A percentile compares a stretch with the other conserved stretches of the same genome.
phyloP scores from a whole-genome alignment of 2,888 invertebrate genomes.

The Heliconius hortense region DNA sequence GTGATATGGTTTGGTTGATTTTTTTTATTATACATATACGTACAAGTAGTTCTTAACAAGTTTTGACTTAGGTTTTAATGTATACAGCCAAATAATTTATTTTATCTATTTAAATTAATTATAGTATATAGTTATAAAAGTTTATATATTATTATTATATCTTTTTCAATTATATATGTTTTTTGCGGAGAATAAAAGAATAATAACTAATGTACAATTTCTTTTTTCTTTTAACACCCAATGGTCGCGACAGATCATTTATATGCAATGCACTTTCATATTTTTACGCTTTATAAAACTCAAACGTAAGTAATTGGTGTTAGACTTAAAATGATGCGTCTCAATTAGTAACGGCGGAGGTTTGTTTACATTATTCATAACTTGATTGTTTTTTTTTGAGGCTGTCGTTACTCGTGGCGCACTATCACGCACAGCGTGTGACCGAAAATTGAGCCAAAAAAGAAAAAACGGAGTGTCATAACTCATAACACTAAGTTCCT shows the following conservation, averaged over 20 bases:
- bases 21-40: background rate
- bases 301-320: slow-evolving; percentile 15
- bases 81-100: background rate
- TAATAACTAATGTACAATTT: background rate
- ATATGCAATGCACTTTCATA: slow-evolving; percentile 21
- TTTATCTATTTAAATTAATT: background rate
- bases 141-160: too few species aligned
- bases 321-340: slow-evolving; percentile 6
- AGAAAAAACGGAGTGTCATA: too few species aligned
- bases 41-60: slow-evolving; percentile 1
- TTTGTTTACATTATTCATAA: slow-evolving; percentile 19
- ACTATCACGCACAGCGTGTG: background rate
- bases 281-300: slow-evolving; percentile 23
- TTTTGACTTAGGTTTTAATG: background rate
- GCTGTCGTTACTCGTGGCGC: background rate
- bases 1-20: slow-evolving; percentile 10
- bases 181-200: too few species aligned
- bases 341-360: slow-evolving; percentile 16
- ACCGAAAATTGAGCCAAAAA: background rate
- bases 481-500: too few species aligned
- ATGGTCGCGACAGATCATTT: slow-evolving; percentile 10
- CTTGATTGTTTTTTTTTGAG: background rate
- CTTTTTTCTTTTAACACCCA: slow-evolving; percentile 3
- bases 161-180: too few species aligned
- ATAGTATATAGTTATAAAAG: too few species aligned